These are phyloP conservation scores for Odocoileus virginianus DNA, from an alignment of 2,113 vertebrate genomes.

Conservation along the genomic window DNA sequence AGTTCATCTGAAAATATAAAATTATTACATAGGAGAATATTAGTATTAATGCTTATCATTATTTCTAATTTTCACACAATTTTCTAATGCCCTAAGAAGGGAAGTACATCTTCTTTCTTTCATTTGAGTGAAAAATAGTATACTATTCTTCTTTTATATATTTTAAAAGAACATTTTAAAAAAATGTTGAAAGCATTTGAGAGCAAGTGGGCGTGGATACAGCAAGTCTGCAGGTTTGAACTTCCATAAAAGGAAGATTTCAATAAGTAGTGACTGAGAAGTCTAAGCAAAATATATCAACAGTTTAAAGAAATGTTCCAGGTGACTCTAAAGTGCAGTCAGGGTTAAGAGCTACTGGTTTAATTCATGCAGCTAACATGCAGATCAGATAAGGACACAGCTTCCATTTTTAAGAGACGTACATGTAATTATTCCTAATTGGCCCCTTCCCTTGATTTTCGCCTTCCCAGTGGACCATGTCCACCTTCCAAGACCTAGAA, in stretches of 20 bases:
- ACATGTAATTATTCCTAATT: background rate
- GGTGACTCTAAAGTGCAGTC: background rate
- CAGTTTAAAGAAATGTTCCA: background rate
- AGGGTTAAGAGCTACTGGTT: background rate
- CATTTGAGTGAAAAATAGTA: constrained; percentile 12
- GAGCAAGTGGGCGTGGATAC: background rate
- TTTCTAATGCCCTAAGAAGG: background rate
- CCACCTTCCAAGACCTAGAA: background rate
- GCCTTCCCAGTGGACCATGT: background rate
- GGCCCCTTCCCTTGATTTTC: background rate
- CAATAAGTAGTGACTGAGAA: background rate
- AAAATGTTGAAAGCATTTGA: background rate
- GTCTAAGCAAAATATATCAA: background rate
- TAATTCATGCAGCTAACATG: background rate
- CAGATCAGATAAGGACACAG: background rate
- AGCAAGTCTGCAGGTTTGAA: background rate
- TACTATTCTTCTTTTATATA: background rate
- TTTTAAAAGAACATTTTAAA: background rate
- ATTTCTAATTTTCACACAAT: background rate
- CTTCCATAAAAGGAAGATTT: background rate
- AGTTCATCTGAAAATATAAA: constrained; percentile 79
- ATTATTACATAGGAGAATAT: constrained; percentile 7
- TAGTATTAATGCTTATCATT: background rate
- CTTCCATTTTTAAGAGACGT: background rate
- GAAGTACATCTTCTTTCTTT: background rate